Evolutionary conservation across 1,140 invertebrate species (phyloP), one percentile per base, ranked within the genome.

Genomic region (Amyelois transitella): DNA sequence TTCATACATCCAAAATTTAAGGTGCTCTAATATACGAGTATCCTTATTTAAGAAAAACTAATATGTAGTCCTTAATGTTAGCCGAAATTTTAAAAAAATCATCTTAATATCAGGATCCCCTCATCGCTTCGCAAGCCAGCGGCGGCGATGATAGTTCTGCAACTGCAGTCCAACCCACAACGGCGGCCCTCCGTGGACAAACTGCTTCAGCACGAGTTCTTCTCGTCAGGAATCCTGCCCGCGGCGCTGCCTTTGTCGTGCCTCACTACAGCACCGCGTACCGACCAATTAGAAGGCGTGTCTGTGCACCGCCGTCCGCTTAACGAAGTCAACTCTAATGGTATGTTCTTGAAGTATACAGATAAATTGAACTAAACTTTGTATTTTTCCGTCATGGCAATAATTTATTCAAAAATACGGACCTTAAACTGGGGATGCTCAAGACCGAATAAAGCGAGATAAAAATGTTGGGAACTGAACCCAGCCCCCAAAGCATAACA

Each of bases 201-300:
- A 72, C 66, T 99, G 24, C 75, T 96, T 0, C 91, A 92, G 53
- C 93, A 96, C 86, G 93, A 92, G 60, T 93, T 91, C 86, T 89
- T 91, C 66, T 92, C 76, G 0, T 88, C 87, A 17, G 95, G 95
- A 54, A 97, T 94, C 72, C 90, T 97, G 77, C 97, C 97, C 0
- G 85, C 90, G 20, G 91, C 93, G 54, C 89, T 99, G 56, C 97
- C 97, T 7, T 89, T 92, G 0, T 98, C 97, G 51, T 97, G 96
- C 81, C 89, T 99, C 51, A 97, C 96, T 4, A 97, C 96, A 89
- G 95, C 96, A 4, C 98, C 98, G 2, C 90, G 97, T 55, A 93
- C 96, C 24, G 94, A 96, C 70, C 91, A 92, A 55, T 82, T 94
- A 8, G 92, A 94, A 57, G 90, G 91, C 14, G 58, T 78, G 0